phyloP scores from a whole-genome alignment of 2,888 invertebrate genomes.

The Oxyscelio sp. region DNA sequence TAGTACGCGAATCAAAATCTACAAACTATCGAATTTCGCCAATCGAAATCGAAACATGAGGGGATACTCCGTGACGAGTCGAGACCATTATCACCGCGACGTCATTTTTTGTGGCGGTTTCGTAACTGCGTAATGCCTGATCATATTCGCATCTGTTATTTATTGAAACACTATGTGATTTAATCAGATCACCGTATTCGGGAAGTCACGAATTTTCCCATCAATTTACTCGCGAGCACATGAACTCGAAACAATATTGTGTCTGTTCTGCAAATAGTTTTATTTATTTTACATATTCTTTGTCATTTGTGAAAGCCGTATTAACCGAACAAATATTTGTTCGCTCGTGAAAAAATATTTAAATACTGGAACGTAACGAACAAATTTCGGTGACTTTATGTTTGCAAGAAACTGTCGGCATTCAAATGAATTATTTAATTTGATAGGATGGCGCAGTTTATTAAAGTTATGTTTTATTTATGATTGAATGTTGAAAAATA shows the following conservation, averaged over 20 bases:
- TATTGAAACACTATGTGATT: background rate
- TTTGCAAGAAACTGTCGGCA: conserved; percentile 4
- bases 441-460: too few relatives aligned
- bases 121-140: background rate
- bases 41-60: conserved; percentile 54
- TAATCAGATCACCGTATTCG: conserved; percentile 10
- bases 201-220: background rate
- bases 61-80: conserved; percentile 43
- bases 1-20: conserved; percentile 31
- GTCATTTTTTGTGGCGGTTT: background rate
- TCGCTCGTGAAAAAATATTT: conserved; percentile 2
- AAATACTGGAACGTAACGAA: background rate
- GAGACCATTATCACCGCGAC: conserved; percentile 19
- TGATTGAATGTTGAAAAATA: too few relatives aligned
- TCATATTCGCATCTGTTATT: background rate
- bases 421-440: conserved; percentile 9
- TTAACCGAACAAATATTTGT: conserved; percentile 34
- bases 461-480: too few relatives aligned
- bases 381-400: background rate
- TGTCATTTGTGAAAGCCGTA: conserved; percentile 17
- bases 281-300: conserved; percentile 29
- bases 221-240: background rate
- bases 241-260: conserved; percentile 15
- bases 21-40: conserved; percentile 67
- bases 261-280: conserved; percentile 24